Evolutionary conservation across 2,113 vertebrate genomes (phyloP).

Genomic region (Vimba vimba): DNA sequence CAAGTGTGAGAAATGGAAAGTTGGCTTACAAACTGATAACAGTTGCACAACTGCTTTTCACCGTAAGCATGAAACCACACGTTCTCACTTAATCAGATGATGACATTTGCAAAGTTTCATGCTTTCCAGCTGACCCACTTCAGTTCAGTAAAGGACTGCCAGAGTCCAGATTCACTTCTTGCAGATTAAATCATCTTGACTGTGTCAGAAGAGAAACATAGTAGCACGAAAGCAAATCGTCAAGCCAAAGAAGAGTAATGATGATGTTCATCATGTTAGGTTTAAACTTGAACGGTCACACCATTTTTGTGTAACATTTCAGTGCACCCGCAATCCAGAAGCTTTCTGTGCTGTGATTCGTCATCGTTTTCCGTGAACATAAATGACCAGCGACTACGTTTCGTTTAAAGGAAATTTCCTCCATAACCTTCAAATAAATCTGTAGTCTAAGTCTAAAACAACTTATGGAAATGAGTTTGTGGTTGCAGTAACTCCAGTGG

Average conservation of each 20-base stretch:
- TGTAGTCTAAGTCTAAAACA: not conserved
- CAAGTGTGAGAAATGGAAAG: constrained; percentile 29
- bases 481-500: not conserved
- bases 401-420: not conserved
- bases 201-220: not conserved
- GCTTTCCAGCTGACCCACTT: constrained; percentile 14
- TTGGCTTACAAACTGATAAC: constrained; percentile 9
- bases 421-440: not conserved
- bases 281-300: not conserved
- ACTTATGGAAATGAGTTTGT: not conserved
- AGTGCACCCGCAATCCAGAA: not conserved
- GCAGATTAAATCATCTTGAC: constrained; percentile 13
- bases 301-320: not conserved
- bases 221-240: not conserved
- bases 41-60: constrained; percentile 10
- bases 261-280: not conserved
- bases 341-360: not conserved
- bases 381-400: not conserved
- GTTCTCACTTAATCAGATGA: constrained; percentile 9
- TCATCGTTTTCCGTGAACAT: not conserved
- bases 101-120: constrained; percentile 2
- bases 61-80: not conserved
- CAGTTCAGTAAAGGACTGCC: not conserved
- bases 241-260: not conserved
- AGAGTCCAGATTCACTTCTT: constrained; percentile 1